Evolutionary conservation across 2,888 invertebrate species (phyloP).

Genomic region (Endotricha flammealis): DNA sequence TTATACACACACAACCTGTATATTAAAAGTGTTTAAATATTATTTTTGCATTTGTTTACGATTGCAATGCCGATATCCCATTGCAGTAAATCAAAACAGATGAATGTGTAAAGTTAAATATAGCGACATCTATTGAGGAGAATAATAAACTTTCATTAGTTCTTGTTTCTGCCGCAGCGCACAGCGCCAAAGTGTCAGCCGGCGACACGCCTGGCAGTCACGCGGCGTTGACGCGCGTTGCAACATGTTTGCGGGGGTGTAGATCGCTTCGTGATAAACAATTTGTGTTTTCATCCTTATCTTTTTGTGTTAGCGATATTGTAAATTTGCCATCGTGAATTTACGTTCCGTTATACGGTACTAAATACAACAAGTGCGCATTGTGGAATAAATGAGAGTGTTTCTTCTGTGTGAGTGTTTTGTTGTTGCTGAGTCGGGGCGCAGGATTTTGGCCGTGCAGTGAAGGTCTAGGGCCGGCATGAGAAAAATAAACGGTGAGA

Average conservation of each 20-base stretch:
- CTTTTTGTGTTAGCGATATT: conserved; percentile 24
- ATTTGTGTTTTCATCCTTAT: conserved; percentile 61
- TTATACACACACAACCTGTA: too few species aligned
- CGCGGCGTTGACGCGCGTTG: conserved; percentile 75
- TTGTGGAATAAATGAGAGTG: conserved; percentile 57
- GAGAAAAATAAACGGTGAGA: conserved; percentile 75
- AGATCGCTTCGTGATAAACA: conserved; percentile 67
- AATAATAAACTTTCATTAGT: conserved; percentile 29
- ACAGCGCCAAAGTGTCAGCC: conserved; percentile 67
- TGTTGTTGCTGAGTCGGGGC: conserved; percentile 60
- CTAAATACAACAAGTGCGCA: conserved; percentile 38
- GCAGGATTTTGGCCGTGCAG: conserved; percentile 69
- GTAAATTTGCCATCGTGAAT: conserved; percentile 28
- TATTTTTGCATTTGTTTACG: conserved; percentile 8
- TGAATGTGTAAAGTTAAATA: conserved; percentile 11
- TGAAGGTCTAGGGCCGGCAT: conserved; percentile 67
- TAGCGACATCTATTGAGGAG: conserved; percentile 48
- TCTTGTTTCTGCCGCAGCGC: conserved; percentile 28
- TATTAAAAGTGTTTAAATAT: too few species aligned
- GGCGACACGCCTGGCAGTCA: conserved; percentile 73
- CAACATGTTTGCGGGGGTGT: conserved; percentile 69
- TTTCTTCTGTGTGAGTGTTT: conserved; percentile 60
- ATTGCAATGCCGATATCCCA: conserved; percentile 8
- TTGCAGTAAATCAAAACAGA: conserved; percentile 16
- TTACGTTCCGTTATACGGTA: conserved; percentile 26